Evolutionary conservation across 2,113 vertebrate genomes (phyloP), one percentile per base, ranked within the genome.

Genomic region (Ahaetulla prasina): DNA sequence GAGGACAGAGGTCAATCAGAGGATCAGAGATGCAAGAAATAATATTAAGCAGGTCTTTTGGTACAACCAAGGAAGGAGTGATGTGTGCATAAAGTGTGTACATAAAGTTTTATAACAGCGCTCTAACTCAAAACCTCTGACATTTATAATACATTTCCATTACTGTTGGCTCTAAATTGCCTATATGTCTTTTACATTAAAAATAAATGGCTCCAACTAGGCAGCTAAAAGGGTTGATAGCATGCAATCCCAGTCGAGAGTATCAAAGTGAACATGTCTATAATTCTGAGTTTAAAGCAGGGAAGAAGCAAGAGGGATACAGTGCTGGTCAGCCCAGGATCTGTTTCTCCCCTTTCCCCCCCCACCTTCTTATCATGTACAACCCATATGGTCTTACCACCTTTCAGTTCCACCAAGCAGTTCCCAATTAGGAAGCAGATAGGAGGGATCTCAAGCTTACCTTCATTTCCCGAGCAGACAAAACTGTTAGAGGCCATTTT

Each of bases 141-240:
- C 90, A 93, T 94, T 96, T 95, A 90, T 90, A 94, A 95, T 94
- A 95, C 92, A 93, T 96, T 95, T 95, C 94, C 94, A 95, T 94
- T 95, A 95, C 95, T 95, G 91, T 95, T 96, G 95, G 93, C 92
- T 89, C 68, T 94, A 95, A 97, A 96, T 95, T 97, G 93, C 93
- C 95, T 95, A 55, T 93, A 93, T 91, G 91, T 93, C 91, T 96
- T 94, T 95, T 94, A 94, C 92, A 95, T 94, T 94, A 95, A 96
- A 95, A 89, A 90, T 94, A 96, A 96, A 95, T 94, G 85, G 89
- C 92, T 93, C 84, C 95, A 96, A 53, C 89, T 43, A 95, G 96
- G 95, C 93, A 95, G 93, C 93, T 95, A 94, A 96, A 95, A 96
- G 93, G 47, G 94, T 96, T 96, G 93, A 96, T 93, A 94, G 91